Conservation (phyloP, 2,113 vertebrate genomes). For the Melanocharis versteri region DNA sequence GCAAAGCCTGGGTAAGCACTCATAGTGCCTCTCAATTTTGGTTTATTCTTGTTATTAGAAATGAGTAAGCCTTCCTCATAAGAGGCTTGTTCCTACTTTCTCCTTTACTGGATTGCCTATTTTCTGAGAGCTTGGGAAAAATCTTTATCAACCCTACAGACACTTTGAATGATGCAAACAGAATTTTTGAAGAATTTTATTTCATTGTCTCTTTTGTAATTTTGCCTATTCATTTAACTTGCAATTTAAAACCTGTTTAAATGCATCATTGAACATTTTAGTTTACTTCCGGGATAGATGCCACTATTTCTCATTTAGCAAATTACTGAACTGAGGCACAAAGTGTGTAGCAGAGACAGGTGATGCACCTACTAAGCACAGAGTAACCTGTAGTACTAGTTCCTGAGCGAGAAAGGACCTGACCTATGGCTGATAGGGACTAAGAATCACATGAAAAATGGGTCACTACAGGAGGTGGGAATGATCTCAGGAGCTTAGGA, state of each 20-base stretch:
- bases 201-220: not conserved
- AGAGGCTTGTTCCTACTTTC: not conserved
- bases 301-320: not conserved
- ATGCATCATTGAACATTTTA: not conserved
- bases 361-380: not conserved
- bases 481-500: not conserved
- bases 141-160: not conserved
- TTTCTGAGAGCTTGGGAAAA: not conserved
- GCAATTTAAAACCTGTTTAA: not conserved
- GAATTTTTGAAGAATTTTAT: not conserved
- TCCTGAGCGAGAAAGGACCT: not conserved
- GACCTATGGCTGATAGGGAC: not conserved
- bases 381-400: not conserved
- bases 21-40: not conserved
- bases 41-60: not conserved
- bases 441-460: not conserved
- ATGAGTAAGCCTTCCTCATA: not conserved
- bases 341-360: not conserved
- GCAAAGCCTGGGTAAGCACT: not conserved
- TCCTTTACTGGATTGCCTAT: not conserved
- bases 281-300: not conserved
- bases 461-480: not conserved
- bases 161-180: not conserved
- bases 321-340: not conserved
- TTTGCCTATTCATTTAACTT: not conserved